phyloP scores from a whole-genome alignment of 1,140 invertebrate species.

The Diachasma alloeum region DNA sequence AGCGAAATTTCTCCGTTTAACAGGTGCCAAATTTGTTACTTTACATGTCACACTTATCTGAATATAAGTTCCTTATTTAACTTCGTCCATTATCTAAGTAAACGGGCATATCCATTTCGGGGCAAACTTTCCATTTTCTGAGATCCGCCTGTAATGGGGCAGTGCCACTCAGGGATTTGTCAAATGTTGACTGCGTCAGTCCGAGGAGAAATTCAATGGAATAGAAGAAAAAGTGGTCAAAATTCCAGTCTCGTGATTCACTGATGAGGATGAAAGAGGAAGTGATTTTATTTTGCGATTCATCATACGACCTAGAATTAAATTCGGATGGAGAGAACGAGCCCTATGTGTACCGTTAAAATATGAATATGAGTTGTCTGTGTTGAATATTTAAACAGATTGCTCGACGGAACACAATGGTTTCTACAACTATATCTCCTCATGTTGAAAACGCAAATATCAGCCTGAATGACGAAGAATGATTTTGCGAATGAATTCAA shows the following conservation, averaged over 20 bases:
- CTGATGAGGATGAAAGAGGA: slow-evolving; percentile 6
- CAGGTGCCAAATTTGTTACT: slow-evolving; percentile 43
- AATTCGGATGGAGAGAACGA: not conserved
- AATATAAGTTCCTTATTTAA: slow-evolving; percentile 28
- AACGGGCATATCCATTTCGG: slow-evolving; percentile 40
- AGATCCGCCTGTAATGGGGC: not conserved
- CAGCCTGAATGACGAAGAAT: slow-evolving; percentile 33
- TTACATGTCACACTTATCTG: slow-evolving; percentile 27
- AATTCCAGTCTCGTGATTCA: slow-evolving; percentile 17
- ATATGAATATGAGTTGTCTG: slow-evolving; percentile 11
- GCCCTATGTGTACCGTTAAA: slow-evolving; percentile 1
- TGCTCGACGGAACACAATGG: slow-evolving; percentile 52
- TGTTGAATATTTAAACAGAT: slow-evolving; percentile 64
- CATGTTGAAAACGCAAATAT: slow-evolving; percentile 35
- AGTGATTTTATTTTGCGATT: slow-evolving; percentile 1
- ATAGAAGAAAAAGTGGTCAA: not conserved
- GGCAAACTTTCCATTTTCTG: slow-evolving; percentile 50
- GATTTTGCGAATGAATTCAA: not conserved
- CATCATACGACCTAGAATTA: slow-evolving; percentile 11
- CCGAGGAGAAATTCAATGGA: not conserved
- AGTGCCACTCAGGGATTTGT: not conserved
- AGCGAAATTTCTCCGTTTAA: slow-evolving; percentile 53
- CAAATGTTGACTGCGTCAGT: not conserved
- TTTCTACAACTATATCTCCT: slow-evolving; percentile 39
- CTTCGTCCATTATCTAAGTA: slow-evolving; percentile 38